Base-by-base conservation (phyloP, 1,140 invertebrate genomes). In the Oryctes rhinoceros region DNA sequence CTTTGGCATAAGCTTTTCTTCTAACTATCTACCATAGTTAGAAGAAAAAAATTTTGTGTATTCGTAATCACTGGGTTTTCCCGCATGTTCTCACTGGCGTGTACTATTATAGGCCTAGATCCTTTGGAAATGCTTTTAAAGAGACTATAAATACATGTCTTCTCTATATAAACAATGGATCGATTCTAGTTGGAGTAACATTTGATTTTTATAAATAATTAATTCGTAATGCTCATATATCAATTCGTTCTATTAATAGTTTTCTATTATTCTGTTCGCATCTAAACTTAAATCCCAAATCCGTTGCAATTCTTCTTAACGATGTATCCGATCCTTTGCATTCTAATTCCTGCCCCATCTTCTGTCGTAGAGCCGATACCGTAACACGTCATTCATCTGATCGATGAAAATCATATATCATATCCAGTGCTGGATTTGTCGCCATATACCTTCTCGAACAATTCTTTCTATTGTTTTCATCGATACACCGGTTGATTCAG, bases 191-290 rank as follows among this genome's bases (percentile, higher is more conserved):
- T 4, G 9, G 1, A 10, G 5, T 7, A 44, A 44, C 9, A 10
- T 44, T 44, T 44, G 9, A 44, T 44, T 44, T 44, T 44, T 44
- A 4, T 10, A 44, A 44, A 0, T 7, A 44, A 44, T 44, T 4
- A 44, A 44, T 44, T 44, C 39, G 5, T 44, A 5, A 44, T 44
- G 39, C 39, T 44, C 39, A 3, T 44, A 44, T 44, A 44, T 44
- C 39, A 7, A 44, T 7, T 44, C 39, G 3, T 15, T 62, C 15
- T 62, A 62, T 62, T 13, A 18, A 18, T 24, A 74, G 4, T 78
- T 78, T 80, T 49, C 79, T 76, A 24, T 80, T 81, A 78, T 76
- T 39, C 15, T 18, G 39, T 62, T 4, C 75, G 13, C 59, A 62
- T 30, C 30, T 37, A 37, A 30, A 79, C 39, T 48, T 65, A 30